phyloP scores from a whole-genome alignment of 2,113 vertebrate species.

The Penelope pileata region DNA sequence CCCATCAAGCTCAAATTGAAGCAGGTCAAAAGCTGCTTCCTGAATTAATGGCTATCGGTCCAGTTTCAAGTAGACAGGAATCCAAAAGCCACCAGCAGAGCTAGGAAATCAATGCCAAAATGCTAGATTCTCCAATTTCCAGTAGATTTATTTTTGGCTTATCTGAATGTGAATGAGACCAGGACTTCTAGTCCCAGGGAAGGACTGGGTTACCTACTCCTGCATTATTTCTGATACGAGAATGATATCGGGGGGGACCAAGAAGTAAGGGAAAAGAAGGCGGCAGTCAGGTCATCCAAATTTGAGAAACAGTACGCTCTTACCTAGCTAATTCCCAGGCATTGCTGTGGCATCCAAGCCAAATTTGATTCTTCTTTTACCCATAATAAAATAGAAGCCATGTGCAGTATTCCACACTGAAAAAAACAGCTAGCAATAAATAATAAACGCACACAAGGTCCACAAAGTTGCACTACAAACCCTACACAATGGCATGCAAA shows the following conservation, averaged over 20 bases:
- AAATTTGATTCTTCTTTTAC: neutral
- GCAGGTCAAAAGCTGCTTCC: neutral
- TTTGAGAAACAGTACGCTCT: neutral
- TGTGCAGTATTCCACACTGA: neutral
- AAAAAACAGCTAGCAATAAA: neutral
- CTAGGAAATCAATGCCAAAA: neutral
- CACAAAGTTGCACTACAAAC: neutral
- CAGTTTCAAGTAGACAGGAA: slow-evolving; percentile 9
- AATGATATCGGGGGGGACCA: neutral
- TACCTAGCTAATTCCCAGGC: neutral
- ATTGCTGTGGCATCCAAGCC: neutral
- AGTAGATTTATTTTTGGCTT: neutral
- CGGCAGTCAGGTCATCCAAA: neutral
- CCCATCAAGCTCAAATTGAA: neutral
- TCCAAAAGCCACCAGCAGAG: neutral
- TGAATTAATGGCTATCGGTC: neutral
- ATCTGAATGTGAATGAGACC: neutral
- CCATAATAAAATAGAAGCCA: neutral
- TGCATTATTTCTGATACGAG: neutral
- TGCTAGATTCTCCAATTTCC: neutral
- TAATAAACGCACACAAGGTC: neutral
- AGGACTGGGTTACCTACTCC: neutral
- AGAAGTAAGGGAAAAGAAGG: neutral
- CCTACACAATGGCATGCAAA: neutral
- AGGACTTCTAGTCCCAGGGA: neutral